Evolutionary conservation across 2,797 vertebrate genomes (phyloP).

Genomic region (Clamator glandarius): DNA sequence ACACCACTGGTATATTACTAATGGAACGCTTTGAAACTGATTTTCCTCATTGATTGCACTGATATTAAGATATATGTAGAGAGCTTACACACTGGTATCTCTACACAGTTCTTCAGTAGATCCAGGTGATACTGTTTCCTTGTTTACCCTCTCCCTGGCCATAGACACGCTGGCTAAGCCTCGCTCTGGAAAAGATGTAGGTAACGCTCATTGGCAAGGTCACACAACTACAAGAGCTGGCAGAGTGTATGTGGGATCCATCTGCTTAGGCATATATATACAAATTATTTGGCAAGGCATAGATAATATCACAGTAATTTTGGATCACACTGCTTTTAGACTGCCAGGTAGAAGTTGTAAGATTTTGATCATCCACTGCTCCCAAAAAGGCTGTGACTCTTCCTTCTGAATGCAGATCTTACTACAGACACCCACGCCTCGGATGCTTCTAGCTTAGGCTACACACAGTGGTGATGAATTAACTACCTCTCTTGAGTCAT

Average conservation of each 20-base stretch:
- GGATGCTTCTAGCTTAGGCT: not conserved
- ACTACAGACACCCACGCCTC: not conserved
- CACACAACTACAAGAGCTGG: constrained; percentile 29
- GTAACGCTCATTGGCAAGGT: constrained; percentile 42
- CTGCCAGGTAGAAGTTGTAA: constrained; percentile 58
- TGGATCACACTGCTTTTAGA: constrained; percentile 30
- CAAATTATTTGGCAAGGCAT: constrained; percentile 59
- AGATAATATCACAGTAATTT: constrained; percentile 43
- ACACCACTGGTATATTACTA: not conserved
- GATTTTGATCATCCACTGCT: constrained; percentile 51
- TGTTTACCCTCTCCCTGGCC: not conserved
- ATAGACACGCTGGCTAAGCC: not conserved
- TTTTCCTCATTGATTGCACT: not conserved
- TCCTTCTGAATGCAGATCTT: not conserved
- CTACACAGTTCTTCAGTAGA: not conserved
- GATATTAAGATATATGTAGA: not conserved
- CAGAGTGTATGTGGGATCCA: constrained; percentile 5
- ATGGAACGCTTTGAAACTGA: not conserved
- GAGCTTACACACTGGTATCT: not conserved
- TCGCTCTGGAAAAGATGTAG: not conserved
- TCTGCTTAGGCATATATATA: constrained; percentile 62
- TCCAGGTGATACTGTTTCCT: not conserved
- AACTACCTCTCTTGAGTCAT: not conserved
- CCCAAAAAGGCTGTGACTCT: not conserved
- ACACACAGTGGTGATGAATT: not conserved